Base-by-base conservation (phyloP, 2,888 invertebrate genomes). In the Netelia melanura region DNA sequence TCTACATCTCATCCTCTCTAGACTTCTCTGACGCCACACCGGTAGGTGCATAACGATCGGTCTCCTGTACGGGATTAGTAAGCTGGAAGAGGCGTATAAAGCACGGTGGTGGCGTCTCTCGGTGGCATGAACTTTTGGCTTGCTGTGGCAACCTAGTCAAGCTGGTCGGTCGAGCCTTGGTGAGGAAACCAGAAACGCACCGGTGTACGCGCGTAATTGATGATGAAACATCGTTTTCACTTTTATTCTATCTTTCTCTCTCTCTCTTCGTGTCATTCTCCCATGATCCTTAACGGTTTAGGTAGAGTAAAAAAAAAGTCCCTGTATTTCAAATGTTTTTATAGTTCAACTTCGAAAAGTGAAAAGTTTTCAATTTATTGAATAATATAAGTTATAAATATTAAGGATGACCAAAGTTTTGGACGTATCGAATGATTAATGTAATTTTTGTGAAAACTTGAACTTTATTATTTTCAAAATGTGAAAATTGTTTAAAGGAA, bases 21-120 rank as follows among this genome's bases (percentile, higher is more conserved):
- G 81, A 85, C 81, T 84, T 83, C 85, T 84, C 67, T 71, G 83
- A 85, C 81, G 72, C 72, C 52, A 43, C 25, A 61, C 38, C 38
- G 38, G 38, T 38, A 38, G 38, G 74, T 61, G 14, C 48, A 68
- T 78, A 70, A 71, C 75, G 67, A 67, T 62, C 43, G 48, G 21
- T 23, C 17, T 58, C 48, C 30, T 30, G 25, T 65, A 23, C 76
- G 25, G 65, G 56, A 67, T 56, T 78, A 58, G 61, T 44, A 68
- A 68, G 67, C 77, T 61, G 68, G 77, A 61, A 68, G 58, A 61
- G 56, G 68, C 48, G 48, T 3, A 61, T 61, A 70, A 78, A 48
- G 68, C 61, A 17, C 65, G 38, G 0, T 5, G 68, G 68, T 78
- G 70, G 70, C 74, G 81, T 75, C 68, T 64, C 61, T 11, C 30